phyloP scores from a whole-genome alignment of 2,113 vertebrate species.

The Rhabdornis inornatus region DNA sequence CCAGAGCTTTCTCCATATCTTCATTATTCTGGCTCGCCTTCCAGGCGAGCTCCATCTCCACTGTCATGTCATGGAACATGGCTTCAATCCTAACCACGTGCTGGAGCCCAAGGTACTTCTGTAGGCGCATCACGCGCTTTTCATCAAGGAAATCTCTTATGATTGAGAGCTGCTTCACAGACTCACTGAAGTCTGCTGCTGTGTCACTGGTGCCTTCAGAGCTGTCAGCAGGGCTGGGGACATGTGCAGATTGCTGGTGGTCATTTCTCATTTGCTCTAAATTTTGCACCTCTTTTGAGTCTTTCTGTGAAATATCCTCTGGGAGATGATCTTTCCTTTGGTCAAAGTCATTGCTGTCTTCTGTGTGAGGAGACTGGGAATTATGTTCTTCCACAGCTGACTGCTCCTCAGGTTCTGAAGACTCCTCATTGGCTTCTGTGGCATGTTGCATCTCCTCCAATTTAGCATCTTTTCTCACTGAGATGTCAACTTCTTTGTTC shows the following conservation, averaged over 20 bases:
- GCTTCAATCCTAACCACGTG: conserved; percentile 80
- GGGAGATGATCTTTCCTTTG: not conserved
- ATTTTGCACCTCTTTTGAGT: not conserved
- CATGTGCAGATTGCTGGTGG: not conserved
- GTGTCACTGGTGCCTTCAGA: not conserved
- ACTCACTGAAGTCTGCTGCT: conserved; percentile 66
- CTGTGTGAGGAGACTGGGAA: not conserved
- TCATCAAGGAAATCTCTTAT: conserved; percentile 80
- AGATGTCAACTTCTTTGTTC: not conserved
- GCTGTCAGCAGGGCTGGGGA: not conserved
- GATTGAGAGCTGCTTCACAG: conserved; percentile 70
- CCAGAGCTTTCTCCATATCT: conserved; percentile 78
- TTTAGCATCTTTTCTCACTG: not conserved
- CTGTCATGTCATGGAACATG: conserved; percentile 84
- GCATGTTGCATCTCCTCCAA: not conserved
- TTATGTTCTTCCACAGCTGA: not conserved
- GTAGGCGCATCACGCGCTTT: conserved; percentile 69
- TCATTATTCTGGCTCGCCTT: conserved; percentile 52
- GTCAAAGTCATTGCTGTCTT: not conserved
- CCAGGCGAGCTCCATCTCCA: conserved; percentile 74
- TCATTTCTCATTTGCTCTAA: not conserved
- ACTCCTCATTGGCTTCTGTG: not conserved
- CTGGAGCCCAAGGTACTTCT: conserved; percentile 77
- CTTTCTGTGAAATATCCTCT: not conserved
- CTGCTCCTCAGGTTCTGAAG: not conserved